These are phyloP conservation scores for Paracentrotus lividus DNA, from an alignment of 53 echinoderm and acorn worm genomes.

Conservation along the genomic window DNA sequence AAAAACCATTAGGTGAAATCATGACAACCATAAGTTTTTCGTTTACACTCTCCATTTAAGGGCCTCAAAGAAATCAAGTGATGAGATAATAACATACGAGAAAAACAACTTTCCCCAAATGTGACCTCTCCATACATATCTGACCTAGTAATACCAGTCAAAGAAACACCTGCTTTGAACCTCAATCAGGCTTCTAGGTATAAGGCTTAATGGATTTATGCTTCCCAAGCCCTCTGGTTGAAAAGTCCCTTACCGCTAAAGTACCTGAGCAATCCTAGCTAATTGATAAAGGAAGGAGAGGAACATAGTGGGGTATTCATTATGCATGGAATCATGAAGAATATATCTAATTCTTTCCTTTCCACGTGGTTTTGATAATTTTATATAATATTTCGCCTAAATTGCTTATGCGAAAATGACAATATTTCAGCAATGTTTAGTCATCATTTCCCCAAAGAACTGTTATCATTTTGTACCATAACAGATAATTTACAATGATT, in stretches of 20 bases:
- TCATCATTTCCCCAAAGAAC: too few relatives aligned
- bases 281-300: slow-evolving; percentile 1
- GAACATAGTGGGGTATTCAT: neutral
- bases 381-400: too few relatives aligned
- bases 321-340: neutral
- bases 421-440: too few relatives aligned
- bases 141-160: neutral
- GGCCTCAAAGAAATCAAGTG: neutral
- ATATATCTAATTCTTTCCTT: too few relatives aligned
- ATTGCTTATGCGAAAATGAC: too few relatives aligned
- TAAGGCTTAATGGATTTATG: slow-evolving; percentile 39
- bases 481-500: too few relatives aligned
- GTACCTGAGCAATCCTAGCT: neutral
- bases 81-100: neutral
- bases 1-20: neutral
- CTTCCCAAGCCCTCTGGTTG: slow-evolving; percentile 18
- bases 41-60: neutral
- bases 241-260: slow-evolving; percentile 18
- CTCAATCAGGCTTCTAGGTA: slow-evolving; percentile 31
- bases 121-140: neutral
- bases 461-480: too few relatives aligned
- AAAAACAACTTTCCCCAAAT: neutral
- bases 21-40: neutral
- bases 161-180: slow-evolving; percentile 1
- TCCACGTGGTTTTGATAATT: too few relatives aligned